A percentile compares a stretch with the other conserved stretches of the same genome.
Conservation (phyloP, 2,113 vertebrate species). For the Rhineura floridana region DNA sequence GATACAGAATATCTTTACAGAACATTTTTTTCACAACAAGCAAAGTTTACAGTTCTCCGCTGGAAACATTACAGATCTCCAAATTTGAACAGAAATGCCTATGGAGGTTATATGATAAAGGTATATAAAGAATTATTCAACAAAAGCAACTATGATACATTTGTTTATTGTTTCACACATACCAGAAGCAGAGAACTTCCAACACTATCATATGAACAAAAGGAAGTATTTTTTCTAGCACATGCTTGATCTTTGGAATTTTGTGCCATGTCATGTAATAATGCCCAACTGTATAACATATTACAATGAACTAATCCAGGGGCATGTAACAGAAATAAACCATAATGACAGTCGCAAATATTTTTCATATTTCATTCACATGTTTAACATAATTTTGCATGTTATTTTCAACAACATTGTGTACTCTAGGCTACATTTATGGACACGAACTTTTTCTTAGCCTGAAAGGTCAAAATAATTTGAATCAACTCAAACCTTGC, state of each 20-base stretch:
- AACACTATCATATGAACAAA: neutral
- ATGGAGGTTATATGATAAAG: neutral
- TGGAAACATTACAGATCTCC: neutral
- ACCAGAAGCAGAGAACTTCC: neutral
- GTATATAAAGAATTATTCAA: neutral
- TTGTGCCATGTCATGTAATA: neutral
- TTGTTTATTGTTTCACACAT: neutral
- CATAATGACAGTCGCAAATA: constrained; percentile 11
- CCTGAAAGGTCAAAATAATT: neutral
- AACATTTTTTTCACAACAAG: neutral
- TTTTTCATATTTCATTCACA: constrained; percentile 2
- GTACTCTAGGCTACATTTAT: neutral
- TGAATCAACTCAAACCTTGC: neutral
- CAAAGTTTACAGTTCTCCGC: neutral
- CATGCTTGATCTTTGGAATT: neutral
- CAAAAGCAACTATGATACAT: neutral
- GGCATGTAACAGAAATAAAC: neutral
- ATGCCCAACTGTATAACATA: neutral
- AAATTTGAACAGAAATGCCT: neutral
- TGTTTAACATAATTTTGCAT: neutral
- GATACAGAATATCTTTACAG: neutral
- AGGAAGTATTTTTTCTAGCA: neutral
- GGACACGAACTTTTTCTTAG: neutral
- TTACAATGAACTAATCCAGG: constrained; percentile 1
- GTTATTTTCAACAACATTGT: neutral